Evolutionary conservation across 2,113 vertebrate genomes (phyloP), one percentile per base, ranked within the genome.

Genomic region (Centrocercus urophasianus): DNA sequence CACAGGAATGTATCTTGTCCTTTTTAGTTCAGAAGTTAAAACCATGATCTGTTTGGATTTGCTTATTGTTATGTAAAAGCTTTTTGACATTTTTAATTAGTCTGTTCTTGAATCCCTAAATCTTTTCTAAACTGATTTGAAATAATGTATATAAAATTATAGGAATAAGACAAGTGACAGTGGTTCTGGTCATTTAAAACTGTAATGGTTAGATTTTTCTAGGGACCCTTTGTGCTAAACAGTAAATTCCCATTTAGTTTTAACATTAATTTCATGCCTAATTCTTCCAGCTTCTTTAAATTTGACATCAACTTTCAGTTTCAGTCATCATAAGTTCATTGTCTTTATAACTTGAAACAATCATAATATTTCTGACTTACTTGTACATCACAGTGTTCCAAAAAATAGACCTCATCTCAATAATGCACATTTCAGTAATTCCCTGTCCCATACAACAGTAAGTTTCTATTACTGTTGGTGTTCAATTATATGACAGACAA

Each of bases 61-160:
- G 78, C 21, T 54, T 74, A 24, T 13, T 78, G 24, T 57, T 36
- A 7, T 40, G 17, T 61, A 50, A 87, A 89, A 81, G 42, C 8
- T 47, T 64, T n/a, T 56, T 72, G 65, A 67, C 32, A 56, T 59
- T 80, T 86, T 47, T 32, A 88, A 71, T 43, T 3, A 70, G 8
- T 59, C 42, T 65, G 81, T 82, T 65, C 70, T 90, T 82, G 81
- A 2, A 87, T 66, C 12, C 13, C 38, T 92, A 78, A 67, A 86
- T 72, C 10, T 95, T 84, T 93, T 61, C 52, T 67, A 72, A 86
- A 67, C 24, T 67, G 32, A 91, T 84, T 82, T 78, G 36, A 83
- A 83, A 60, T 34, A 86, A 70, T 0, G 0, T 52, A 72, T 59
- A 66, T 36, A 59, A 83, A 73, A 63, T 74, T 28, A 25, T 25